Base-by-base conservation (phyloP, 2,888 invertebrate genomes). In the Cataglyphis livida region DNA sequence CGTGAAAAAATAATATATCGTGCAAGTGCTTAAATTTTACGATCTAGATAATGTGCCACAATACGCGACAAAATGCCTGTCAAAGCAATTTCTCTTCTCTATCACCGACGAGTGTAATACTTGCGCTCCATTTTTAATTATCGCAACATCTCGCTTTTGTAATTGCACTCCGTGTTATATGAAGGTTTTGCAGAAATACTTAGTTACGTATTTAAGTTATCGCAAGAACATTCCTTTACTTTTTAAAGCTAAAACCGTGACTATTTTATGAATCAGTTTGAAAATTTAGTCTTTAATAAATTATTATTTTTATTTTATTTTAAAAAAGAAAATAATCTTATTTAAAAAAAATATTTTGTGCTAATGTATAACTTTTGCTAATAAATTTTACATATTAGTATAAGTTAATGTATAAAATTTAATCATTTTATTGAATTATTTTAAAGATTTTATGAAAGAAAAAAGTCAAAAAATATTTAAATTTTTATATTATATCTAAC, bases 21-120 rank as follows among this genome's bases (percentile, higher is more conserved):
- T 48, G 65, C 18, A 66, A 68, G 57, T 51, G 51, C 75, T 79
- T 79, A 48, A 57, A 79, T 82, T 84, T 74, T 84, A 57, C 51
- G 41, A 15, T 25, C 38, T 65, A 68, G 68, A 66, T 41, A 78
- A 44, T 2, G 12, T 12, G 15, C 28, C 9, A 7, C 25, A 75
- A 25, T 64, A 51, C 3, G 32, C 10, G 5, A 54, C n/a, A 65
- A 51, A 5, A n/a, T 9, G 5, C 41, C 7, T 10, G 25, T 54
- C 41, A 41, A 51, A 51, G 38, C n/a, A 6, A n/a, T 25, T 18
- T 25, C n/a, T 28, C 6, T 32, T 54, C 5, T 32, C 38, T 32
- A 1, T 15, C 12, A 7, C 38, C 15, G 21, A 78, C 18, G 21
- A 51, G 18, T 3, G 2, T 21, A 62, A 44, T 10, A 59, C 1